Evolutionary conservation across 2,888 invertebrate species (phyloP), one percentile per base, ranked within the genome.

Genomic region (Platerodrilus igneus): DNA sequence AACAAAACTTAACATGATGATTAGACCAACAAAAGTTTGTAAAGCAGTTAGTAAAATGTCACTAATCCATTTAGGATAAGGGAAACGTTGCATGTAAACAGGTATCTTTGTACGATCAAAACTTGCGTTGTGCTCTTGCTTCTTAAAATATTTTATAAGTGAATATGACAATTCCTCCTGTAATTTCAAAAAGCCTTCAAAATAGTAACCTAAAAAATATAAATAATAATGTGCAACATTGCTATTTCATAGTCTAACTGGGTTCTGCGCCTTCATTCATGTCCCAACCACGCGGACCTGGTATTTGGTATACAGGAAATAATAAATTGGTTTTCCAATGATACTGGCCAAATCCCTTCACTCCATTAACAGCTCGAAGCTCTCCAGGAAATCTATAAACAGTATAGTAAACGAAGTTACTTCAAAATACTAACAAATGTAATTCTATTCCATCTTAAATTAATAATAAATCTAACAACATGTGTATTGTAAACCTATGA

Each of bases 1-100:
- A 37, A 86, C 80, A 58, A 87, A 91, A 59, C 86, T 85, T 11
- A 91, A 69, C 68, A 89, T 72, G 11, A 92, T 71, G 29, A 92
- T 81, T 48, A 86, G 69, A 0, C 90, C 84, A 39, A 91, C 75
- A 52, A 84, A 73, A 6, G 72, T 63, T 58, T 81, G 75, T 23
- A 90, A 62, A 0, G 79, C 77, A 19, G 76, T 69, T 1, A 87
- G 64, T 13, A 87, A 74, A 0, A 75, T 62, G 63, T 91, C 91
- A 13, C 74, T 67, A 1, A 79, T 65, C 66, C 78, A 89, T 0
- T 73, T 65, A 0, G 87, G 86, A 63, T 86, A 87, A 0, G 90
- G 86, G 65, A 78, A 86, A 33, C 88, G 73, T 57, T 76, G 74
- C 50, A 85, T 62, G 26, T 66, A 56, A 21, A 79, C 58, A 0